Base-by-base conservation (phyloP, 1,140 invertebrate species). In the Ptiloglossa arizonensis region DNA sequence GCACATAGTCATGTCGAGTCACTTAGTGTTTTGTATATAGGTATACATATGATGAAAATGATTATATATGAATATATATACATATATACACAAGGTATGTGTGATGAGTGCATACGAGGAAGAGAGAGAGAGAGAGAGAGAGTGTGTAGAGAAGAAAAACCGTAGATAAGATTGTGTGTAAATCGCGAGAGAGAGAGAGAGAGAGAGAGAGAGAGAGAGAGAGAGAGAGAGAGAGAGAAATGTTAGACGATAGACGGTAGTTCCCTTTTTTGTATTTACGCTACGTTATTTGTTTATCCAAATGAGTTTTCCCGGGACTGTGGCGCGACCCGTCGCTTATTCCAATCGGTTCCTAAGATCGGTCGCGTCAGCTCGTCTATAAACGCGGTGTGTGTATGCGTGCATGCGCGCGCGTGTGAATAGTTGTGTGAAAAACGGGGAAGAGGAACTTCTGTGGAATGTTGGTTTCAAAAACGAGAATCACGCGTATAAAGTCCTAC, bases 1-100 rank as follows among this genome's bases (percentile, higher is more conserved):
- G 64, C 78, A 79, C 87, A 88, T 92, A 92, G 91, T 92, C 90
- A 92, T 87, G 90, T 90, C 90, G 87, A 93, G 92, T 93, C 92
- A 93, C 88, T 88, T 90, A 90, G 70, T 86, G 80, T 88, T 84
- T 82, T 92, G 90, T 93, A 92, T 57, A 91, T 91, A 86, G 62
- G 59, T 82, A 75, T 82, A 85, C 68, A 64, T 80, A 84, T 52
- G 67, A 81, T 50, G 60, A 56, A 85, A 50, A 75, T 78, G 54
- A 56, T 63, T 71, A 89, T 76, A 86, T 85, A 86, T 83, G 86
- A 87, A 88, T 83, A 80, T 82, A 78, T 81, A 80, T 82, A 82
- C 82, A 70, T 81, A 59, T 86, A 72, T 83, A 62, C 54, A 69
- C 19, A 29, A 69, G 54, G 75, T 81, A 78, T 64, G 56, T 74